Evolutionary conservation across 64 coral and sea anemone genomes (phyloP).

Genomic region (Dendronephthya gigantea): DNA sequence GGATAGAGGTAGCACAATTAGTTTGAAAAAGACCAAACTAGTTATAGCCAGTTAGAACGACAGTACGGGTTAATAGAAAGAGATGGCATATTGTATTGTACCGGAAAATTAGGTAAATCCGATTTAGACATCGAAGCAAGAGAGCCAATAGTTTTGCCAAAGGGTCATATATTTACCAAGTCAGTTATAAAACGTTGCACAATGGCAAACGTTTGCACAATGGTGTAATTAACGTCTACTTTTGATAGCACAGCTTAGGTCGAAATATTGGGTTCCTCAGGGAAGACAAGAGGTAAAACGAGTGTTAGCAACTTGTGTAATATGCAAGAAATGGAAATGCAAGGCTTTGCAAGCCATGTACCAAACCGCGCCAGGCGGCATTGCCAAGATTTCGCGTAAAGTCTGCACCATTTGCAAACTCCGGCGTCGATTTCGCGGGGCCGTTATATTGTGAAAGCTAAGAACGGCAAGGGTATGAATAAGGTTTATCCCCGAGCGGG

Average conservation of each 20-base stretch:
- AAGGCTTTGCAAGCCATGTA: too few species aligned
- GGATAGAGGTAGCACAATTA: too few species aligned
- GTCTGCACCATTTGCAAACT: conserved; percentile 13
- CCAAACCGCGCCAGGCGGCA: too few species aligned
- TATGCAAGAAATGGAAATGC: too few species aligned
- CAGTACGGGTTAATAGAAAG: conserved; percentile 13
- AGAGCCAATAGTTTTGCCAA: conserved; percentile 34
- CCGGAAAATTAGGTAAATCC: conserved; percentile 27
- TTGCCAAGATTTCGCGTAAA: too few species aligned
- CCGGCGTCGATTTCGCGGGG: conserved; percentile 41
- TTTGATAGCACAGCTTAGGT: conserved; percentile 32
- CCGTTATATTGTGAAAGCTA: conserved; percentile 25
- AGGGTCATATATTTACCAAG: background rate
- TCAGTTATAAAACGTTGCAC: conserved; percentile 22
- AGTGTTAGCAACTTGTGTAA: too few species aligned
- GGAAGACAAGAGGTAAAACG: conserved; percentile 31
- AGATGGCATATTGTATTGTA: conserved; percentile 14
- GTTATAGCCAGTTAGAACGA: conserved; percentile 20
- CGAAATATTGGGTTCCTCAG: conserved; percentile 36
- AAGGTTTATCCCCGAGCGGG: too few species aligned
- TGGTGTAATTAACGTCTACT: conserved; percentile 32
- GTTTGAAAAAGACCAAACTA: background rate
- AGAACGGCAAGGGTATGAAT: too few species aligned
- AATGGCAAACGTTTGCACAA: conserved; percentile 5
- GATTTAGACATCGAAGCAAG: conserved; percentile 6